phyloP scores from a whole-genome alignment of 2,797 vertebrate genomes.

The Myioborus melanocephalus region DNA sequence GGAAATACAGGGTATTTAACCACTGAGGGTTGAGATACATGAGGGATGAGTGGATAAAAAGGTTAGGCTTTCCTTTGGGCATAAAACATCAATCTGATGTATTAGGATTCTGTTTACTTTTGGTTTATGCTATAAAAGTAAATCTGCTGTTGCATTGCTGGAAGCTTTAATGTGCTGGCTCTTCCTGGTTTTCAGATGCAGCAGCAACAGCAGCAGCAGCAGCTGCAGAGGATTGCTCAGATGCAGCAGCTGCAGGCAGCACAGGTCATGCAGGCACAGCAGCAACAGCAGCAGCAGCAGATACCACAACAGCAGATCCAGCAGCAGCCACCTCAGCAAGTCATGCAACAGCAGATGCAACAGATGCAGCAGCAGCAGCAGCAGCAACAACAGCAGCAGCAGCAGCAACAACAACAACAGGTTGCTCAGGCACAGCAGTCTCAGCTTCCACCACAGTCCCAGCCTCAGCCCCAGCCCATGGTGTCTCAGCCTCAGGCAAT shows the following conservation, averaged over 20 bases:
- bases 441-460: conserved; percentile 83
- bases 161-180: background rate
- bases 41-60: background rate
- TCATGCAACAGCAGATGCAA: conserved; percentile 74
- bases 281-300: conserved; percentile 74
- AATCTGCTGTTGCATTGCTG: background rate
- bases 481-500: conserved; percentile 83
- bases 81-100: background rate
- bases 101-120: background rate
- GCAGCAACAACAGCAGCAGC: conserved; percentile 68
- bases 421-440: conserved; percentile 77
- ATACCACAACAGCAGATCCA: conserved; percentile 72
- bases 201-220: conserved; percentile 79
- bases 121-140: background rate
- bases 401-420: conserved; percentile 72
- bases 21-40: background rate
- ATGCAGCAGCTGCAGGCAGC: conserved; percentile 73
- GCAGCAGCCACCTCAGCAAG: conserved; percentile 72
- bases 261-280: conserved; percentile 62
- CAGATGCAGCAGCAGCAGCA: conserved; percentile 71
- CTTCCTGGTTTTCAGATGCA: conserved; percentile 70
- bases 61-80: background rate
- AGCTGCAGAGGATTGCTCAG: conserved; percentile 68
- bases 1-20: background rate
- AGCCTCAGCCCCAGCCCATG: conserved; percentile 80